These are phyloP conservation scores for Corythoichthys haematopterus DNA, from an alignment of 2,113 vertebrate genomes.

Conservation along the genomic window DNA sequence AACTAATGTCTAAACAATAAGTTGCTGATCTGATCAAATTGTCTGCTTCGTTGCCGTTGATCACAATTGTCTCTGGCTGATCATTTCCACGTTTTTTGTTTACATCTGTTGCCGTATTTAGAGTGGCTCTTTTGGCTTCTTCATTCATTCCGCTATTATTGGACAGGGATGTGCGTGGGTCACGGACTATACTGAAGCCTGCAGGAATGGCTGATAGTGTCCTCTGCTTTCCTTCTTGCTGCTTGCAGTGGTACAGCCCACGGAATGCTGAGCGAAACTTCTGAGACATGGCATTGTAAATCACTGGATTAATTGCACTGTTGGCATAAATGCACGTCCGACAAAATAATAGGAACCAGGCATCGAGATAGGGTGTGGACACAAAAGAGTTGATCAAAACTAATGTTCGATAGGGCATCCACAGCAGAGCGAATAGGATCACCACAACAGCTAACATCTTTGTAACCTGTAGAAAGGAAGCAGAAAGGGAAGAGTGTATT, in stretches of 20 bases:
- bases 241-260: constrained; percentile 66
- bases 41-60: constrained; percentile 6
- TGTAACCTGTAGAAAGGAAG: constrained; percentile 63
- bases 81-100: constrained; percentile 21
- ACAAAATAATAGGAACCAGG: constrained; percentile 78
- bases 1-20: not conserved
- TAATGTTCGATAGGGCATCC: constrained; percentile 78
- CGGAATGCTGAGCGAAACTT: constrained; percentile 75
- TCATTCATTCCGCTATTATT: constrained; percentile 30
- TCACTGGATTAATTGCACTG: constrained; percentile 77
- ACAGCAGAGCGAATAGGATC: constrained; percentile 73
- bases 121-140: constrained; percentile 14
- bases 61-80: constrained; percentile 14
- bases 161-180: constrained; percentile 16
- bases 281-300: constrained; percentile 80
- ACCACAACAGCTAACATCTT: constrained; percentile 78
- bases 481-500: not conserved
- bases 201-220: constrained; percentile 45
- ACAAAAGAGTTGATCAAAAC: constrained; percentile 77
- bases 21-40: not conserved
- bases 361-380: constrained; percentile 68
- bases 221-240: constrained; percentile 33
- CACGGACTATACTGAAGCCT: constrained; percentile 33
- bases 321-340: constrained; percentile 74
- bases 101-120: not conserved